Evolutionary conservation across 1,140 invertebrate genomes (phyloP).

Genomic region (Atta cephalotes): DNA sequence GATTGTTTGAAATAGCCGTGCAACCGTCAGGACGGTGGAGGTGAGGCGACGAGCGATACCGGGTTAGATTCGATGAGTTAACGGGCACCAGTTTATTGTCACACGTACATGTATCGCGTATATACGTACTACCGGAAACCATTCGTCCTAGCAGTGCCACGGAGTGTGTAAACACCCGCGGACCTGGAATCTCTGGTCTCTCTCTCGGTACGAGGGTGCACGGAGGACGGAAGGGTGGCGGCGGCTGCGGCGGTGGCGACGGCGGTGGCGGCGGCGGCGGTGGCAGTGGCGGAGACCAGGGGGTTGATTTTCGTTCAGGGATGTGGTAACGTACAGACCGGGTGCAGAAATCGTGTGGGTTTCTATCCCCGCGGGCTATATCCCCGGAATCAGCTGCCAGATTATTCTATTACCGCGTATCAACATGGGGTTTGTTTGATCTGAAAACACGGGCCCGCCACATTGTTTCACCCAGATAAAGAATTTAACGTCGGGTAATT

Average conservation of each 20-base stretch:
- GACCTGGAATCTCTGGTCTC: constrained; percentile 47
- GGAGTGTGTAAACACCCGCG: constrained; percentile 72
- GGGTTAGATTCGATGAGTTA: constrained; percentile 48
- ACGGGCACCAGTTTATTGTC: constrained; percentile 64
- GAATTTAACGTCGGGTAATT: constrained; percentile 86
- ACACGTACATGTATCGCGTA: constrained; percentile 47
- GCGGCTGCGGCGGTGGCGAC: constrained; percentile 58
- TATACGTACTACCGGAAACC: constrained; percentile 63
- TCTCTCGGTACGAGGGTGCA: constrained; percentile 67
- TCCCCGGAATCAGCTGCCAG: constrained; percentile 87
- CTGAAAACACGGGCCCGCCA: constrained; percentile 85
- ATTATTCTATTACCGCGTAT: constrained; percentile 88
- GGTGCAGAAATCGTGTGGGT: constrained; percentile 82
- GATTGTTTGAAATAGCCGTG: background rate
- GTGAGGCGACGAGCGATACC: background rate
- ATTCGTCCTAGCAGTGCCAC: constrained; percentile 73
- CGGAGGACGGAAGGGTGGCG: constrained; percentile 56
- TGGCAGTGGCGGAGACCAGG: constrained; percentile 71
- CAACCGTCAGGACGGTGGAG: background rate
- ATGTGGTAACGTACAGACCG: constrained; percentile 75
- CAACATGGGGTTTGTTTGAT: constrained; percentile 86
- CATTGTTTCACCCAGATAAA: constrained; percentile 87
- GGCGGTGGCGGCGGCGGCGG: constrained; percentile 42
- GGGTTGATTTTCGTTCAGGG: constrained; percentile 82
- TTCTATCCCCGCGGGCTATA: constrained; percentile 85